Evolutionary conservation across 30 jellyfish, hydroid and myxozoan genomes (phyloP).

Genomic region (Aurelia coerulea): DNA sequence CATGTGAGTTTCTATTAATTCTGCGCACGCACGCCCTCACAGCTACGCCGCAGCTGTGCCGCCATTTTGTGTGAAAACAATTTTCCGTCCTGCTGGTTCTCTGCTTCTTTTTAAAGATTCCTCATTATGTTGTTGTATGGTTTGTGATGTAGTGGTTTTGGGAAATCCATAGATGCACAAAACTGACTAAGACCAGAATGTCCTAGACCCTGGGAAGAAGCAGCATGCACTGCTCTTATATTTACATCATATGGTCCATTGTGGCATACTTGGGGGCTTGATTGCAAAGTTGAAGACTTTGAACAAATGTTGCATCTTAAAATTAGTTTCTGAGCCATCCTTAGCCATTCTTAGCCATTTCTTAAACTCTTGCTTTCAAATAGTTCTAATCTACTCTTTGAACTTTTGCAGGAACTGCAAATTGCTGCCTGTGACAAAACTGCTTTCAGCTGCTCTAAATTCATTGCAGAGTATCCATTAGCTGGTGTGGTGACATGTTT

Average conservation of each 20-base stretch:
- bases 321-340: slow-evolving; percentile 1
- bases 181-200: slow-evolving; percentile 50
- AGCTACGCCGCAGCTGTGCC: no score
- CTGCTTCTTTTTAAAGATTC: neutral
- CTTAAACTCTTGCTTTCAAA: slow-evolving; percentile 7
- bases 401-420: slow-evolving; percentile 12
- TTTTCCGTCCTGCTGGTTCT: no score
- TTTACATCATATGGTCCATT: slow-evolving; percentile 13
- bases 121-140: slow-evolving; percentile 1
- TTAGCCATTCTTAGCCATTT: no score
- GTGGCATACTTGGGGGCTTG: neutral
- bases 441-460: no score
- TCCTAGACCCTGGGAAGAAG: slow-evolving; percentile 23
- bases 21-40: no score
- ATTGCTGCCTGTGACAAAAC: slow-evolving; percentile 1
- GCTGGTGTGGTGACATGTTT: no score
- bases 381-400: slow-evolving; percentile 15
- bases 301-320: slow-evolving; percentile 16
- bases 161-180: slow-evolving; percentile 33
- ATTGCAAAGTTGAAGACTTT: neutral
- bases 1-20: no score
- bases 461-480: no score
- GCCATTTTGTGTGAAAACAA: no score
- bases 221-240: slow-evolving; percentile 26
- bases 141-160: slow-evolving; percentile 2